These are phyloP conservation scores for Enteromius unitaeniatus DNA, from an alignment of 2,797 vertebrate genomes.

Conservation along the genomic window DNA sequence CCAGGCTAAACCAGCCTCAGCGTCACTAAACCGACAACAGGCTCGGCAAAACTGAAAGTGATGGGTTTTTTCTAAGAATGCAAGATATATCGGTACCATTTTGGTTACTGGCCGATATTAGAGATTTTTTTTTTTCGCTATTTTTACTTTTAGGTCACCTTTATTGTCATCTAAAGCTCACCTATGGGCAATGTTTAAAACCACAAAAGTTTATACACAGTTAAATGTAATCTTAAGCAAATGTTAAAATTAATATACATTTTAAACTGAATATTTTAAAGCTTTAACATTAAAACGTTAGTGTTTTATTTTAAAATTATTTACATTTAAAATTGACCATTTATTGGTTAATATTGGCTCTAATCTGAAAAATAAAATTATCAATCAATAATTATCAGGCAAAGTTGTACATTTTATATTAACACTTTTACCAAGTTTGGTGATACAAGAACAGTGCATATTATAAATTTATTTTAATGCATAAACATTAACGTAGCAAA, in stretches of 20 bases:
- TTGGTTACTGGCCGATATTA: not conserved
- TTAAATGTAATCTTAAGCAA: not conserved
- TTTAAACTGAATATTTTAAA: not conserved
- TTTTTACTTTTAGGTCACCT: not conserved
- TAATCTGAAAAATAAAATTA: not conserved
- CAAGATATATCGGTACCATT: not conserved
- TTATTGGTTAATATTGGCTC: not conserved
- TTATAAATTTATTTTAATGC: not conserved
- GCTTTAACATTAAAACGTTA: not conserved
- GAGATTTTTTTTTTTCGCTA: not conserved
- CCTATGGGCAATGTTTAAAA: not conserved
- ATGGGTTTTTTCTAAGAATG: not conserved
- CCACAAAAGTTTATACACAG: not conserved
- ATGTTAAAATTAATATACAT: not conserved
- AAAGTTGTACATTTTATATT: not conserved
- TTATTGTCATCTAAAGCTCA: not conserved
- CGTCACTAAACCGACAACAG: not conserved
- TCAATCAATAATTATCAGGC: not conserved
- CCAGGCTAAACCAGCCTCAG: not conserved
- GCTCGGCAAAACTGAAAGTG: not conserved
- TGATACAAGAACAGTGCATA: not conserved
- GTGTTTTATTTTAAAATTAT: not conserved
- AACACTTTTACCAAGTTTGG: not conserved
- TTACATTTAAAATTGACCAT: not conserved
- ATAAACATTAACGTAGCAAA: conserved; percentile 10